Evolutionary conservation across 2,797 vertebrate genomes (phyloP).

Genomic region (Ficedula albicollis): DNA sequence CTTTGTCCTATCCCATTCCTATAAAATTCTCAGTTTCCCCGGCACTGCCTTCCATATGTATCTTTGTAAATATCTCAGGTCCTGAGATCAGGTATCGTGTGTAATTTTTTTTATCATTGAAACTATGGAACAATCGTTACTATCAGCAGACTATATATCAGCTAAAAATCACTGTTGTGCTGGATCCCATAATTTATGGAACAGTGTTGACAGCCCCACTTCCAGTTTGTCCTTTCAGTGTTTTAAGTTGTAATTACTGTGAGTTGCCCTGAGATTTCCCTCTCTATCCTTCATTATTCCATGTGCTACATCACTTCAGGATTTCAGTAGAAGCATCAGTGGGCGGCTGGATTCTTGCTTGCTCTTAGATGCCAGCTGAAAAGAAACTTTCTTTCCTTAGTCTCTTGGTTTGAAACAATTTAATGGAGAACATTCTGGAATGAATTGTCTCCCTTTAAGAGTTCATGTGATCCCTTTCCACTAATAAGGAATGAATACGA

Average conservation of each 20-base stretch:
- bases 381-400: neutral
- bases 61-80: neutral
- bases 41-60: rapidly evolving
- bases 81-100: neutral
- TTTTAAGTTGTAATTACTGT: neutral
- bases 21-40: neutral
- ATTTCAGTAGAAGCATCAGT: neutral
- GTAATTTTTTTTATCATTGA: neutral
- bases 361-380: neutral
- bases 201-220: neutral
- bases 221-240: neutral
- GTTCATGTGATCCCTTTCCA: neutral
- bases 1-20: neutral
- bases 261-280: neutral
- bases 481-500: neutral
- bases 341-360: neutral
- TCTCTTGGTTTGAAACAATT: neutral
- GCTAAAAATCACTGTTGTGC: neutral
- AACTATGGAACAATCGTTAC: neutral
- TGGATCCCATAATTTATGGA: neutral
- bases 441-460: neutral
- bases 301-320: neutral
- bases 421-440: neutral
- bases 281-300: neutral
- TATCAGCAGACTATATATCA: neutral